Conservation (phyloP, 2,888 invertebrate genomes). For the Mactromeris polynyma region DNA sequence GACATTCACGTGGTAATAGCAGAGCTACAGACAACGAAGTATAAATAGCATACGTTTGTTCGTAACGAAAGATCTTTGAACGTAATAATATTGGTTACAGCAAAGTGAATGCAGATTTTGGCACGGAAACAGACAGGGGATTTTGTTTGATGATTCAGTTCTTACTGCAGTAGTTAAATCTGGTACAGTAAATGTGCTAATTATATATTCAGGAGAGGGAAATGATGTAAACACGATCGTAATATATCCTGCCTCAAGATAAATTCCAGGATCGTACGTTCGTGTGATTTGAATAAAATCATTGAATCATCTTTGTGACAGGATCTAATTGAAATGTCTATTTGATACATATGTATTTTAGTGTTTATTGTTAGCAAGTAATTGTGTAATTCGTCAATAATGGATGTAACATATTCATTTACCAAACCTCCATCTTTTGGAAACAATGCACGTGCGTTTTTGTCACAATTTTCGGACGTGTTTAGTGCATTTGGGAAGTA, state of each 20-base stretch:
- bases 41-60: not conserved
- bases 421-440: conserved; percentile 81
- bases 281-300: not conserved
- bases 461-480: conserved; percentile 92
- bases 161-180: not conserved
- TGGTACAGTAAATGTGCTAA: not conserved
- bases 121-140: conserved; percentile 14
- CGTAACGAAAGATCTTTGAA: not conserved
- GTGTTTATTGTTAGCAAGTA: not conserved
- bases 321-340: not conserved
- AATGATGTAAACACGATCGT: conserved; percentile 19
- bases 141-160: not conserved
- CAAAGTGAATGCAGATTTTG: conserved; percentile 34
- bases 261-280: not conserved
- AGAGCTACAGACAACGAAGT: not conserved
- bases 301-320: not conserved
- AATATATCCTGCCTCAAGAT: not conserved
- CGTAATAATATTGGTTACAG: not conserved
- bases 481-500: conserved; percentile 98
- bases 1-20: conserved; percentile 21
- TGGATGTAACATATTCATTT: conserved; percentile 69
- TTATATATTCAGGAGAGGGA: not conserved
- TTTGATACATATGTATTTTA: not conserved
- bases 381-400: conserved; percentile 4
- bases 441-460: conserved; percentile 83